Conservation (phyloP, 2,797 vertebrate genomes). For the Octomys mimax region DNA sequence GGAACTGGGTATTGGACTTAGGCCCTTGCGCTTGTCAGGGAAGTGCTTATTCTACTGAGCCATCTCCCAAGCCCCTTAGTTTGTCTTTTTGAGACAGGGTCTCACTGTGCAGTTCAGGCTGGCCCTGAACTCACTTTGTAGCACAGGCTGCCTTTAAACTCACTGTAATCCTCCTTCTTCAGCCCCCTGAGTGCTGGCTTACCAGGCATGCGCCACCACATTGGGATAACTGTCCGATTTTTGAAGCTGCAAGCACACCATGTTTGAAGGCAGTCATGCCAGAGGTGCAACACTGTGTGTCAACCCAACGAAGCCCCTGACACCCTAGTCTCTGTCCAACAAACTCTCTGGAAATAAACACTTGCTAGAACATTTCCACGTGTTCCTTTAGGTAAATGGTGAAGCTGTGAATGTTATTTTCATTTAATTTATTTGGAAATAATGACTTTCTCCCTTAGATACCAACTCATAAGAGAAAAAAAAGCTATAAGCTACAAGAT, state of each 20-base stretch:
- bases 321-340: conserved; percentile 77
- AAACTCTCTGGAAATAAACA: conserved; percentile 76
- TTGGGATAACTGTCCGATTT: conserved; percentile 77
- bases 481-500: background rate
- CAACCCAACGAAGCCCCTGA: conserved; percentile 66
- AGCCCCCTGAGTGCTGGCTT: background rate
- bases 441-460: conserved; percentile 60
- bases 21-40: too few species aligned
- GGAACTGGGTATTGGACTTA: too few species aligned
- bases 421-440: conserved; percentile 66
- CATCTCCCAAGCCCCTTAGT: too few species aligned
- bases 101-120: background rate
- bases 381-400: conserved; percentile 41
- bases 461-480: conserved; percentile 56
- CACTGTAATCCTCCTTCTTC: background rate
- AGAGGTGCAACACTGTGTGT: conserved; percentile 78
- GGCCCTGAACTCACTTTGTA: background rate
- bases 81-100: background rate
- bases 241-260: conserved; percentile 89
- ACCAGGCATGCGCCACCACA: background rate
- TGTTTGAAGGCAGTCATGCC: conserved; percentile 84
- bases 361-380: conserved; percentile 4
- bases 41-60: too few species aligned
- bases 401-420: conserved; percentile 59
- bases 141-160: background rate